Percentiles rank a stretch among this genome's conserved stretches.
Conservation (phyloP, 2,797 vertebrate species). For the Cryptoprocta ferox region DNA sequence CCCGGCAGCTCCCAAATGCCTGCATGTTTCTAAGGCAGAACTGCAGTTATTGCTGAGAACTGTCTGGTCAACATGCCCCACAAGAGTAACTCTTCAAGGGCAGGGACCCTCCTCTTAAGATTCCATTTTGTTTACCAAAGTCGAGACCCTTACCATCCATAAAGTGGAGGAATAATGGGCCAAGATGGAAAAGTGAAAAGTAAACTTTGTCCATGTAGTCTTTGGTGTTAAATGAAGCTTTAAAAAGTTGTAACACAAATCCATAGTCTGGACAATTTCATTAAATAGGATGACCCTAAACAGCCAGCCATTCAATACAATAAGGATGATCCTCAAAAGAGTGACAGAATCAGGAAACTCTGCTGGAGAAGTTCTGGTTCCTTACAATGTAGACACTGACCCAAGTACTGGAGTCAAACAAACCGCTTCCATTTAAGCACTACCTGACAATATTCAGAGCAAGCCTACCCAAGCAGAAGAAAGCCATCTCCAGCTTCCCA, state of each 20-base stretch:
- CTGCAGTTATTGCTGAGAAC: background rate
- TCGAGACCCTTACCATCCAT: background rate
- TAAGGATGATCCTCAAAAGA: background rate
- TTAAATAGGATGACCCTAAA: background rate
- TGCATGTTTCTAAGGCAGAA: background rate
- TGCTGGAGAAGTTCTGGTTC: background rate
- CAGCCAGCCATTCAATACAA: background rate
- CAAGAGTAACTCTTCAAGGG: background rate
- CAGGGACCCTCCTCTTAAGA: background rate
- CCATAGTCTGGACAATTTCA: background rate
- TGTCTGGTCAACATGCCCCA: background rate
- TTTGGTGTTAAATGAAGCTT: slow-evolving; percentile 40
- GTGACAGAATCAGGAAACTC: background rate
- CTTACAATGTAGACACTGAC: background rate
- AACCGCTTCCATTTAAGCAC: background rate
- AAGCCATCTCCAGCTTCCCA: slow-evolving; percentile 32
- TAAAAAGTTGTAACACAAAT: slow-evolving; percentile 1
- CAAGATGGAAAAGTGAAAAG: background rate
- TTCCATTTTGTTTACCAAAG: background rate
- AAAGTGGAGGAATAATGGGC: background rate
- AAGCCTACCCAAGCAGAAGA: slow-evolving; percentile 23
- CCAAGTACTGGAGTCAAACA: background rate
- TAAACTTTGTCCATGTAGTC: background rate
- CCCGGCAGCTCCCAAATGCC: background rate
- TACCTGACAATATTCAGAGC: background rate